phyloP scores from a whole-genome alignment of 1,140 invertebrate genomes.

The Neodiprion lecontei region DNA sequence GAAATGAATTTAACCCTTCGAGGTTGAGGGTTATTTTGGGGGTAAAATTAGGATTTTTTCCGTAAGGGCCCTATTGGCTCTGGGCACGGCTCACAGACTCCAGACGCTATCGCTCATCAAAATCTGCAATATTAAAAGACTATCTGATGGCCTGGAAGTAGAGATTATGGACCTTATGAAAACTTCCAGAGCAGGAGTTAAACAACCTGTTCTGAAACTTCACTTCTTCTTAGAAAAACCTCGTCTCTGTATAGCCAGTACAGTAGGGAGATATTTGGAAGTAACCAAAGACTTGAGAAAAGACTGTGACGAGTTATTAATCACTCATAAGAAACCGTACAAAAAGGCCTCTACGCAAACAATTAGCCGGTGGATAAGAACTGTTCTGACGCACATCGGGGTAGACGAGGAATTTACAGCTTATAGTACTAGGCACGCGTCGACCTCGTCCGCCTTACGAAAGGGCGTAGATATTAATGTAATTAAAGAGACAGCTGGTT shows the following conservation, averaged over 20 bases:
- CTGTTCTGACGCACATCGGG: slow-evolving; percentile 21
- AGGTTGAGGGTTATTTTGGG: no score
- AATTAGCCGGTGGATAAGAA: slow-evolving; percentile 37
- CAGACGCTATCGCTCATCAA: no score
- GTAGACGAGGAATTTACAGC: slow-evolving; percentile 31
- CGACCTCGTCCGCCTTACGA: slow-evolving; percentile 32
- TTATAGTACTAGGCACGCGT: slow-evolving; percentile 36
- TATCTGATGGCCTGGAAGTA: no score
- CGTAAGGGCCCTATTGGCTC: no score
- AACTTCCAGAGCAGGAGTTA: no score
- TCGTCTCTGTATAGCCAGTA: slow-evolving; percentile 21
- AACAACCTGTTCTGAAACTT: slow-evolving; percentile 21
- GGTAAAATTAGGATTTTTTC: no score
- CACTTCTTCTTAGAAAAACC: slow-evolving; percentile 22
- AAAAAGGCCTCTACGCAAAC: slow-evolving; percentile 21
- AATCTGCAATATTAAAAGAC: no score
- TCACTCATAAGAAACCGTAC: slow-evolving; percentile 14
- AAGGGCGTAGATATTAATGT: slow-evolving; percentile 30
- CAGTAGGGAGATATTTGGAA: slow-evolving; percentile 17
- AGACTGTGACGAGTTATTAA: slow-evolving; percentile 14
- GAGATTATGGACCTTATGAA: no score
- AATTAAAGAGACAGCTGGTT: slow-evolving; percentile 37
- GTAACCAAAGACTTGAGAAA: not conserved
- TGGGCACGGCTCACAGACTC: no score
- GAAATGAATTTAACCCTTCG: no score